These are phyloP conservation scores for Aplochiton taeniatus DNA, from an alignment of 2,797 vertebrate genomes.

Conservation along the genomic window DNA sequence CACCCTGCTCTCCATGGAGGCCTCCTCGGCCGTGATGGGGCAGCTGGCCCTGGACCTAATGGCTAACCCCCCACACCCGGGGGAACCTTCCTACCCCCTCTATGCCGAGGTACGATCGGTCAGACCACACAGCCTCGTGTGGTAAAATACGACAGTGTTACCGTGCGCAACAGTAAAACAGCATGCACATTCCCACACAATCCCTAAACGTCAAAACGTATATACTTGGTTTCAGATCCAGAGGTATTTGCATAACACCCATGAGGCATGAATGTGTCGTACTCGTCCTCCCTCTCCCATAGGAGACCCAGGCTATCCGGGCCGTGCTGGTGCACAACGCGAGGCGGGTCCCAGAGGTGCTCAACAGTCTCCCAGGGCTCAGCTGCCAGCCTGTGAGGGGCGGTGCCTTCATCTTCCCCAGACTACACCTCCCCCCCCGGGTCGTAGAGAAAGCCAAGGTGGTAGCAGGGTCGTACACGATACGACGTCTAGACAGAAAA, in stretches of 20 bases:
- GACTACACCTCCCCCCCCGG: constrained; percentile 61
- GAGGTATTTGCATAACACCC: neutral
- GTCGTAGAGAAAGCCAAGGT: constrained; percentile 72
- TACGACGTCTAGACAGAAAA: too few relatives aligned
- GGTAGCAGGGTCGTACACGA: neutral
- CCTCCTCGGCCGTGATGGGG: constrained; percentile 42
- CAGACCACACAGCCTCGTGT: neutral
- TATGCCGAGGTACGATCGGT: constrained; percentile 51
- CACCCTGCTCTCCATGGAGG: constrained; percentile 16
- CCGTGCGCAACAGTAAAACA: neutral
- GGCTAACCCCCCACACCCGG: constrained; percentile 65
- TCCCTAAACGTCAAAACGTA: neutral
- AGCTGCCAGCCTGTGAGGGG: constrained; percentile 66
- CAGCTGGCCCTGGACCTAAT: constrained; percentile 74
- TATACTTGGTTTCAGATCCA: neutral
- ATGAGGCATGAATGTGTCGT: too few relatives aligned
- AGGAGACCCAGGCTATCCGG: constrained; percentile 66
- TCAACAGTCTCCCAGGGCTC: constrained; percentile 62
- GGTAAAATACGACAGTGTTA: too few relatives aligned
- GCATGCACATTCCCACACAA: neutral
- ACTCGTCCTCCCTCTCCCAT: constrained; percentile 9
- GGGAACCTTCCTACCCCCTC: constrained; percentile 68
- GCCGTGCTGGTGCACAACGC: constrained; percentile 44
- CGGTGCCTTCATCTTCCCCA: constrained; percentile 66
- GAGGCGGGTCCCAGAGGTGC: constrained; percentile 41